A percentile compares a stretch with the other conserved stretches of the same genome.
Evolutionary conservation across 2,797 vertebrate species (phyloP).

Genomic region (Hephaestus fuliginosus): DNA sequence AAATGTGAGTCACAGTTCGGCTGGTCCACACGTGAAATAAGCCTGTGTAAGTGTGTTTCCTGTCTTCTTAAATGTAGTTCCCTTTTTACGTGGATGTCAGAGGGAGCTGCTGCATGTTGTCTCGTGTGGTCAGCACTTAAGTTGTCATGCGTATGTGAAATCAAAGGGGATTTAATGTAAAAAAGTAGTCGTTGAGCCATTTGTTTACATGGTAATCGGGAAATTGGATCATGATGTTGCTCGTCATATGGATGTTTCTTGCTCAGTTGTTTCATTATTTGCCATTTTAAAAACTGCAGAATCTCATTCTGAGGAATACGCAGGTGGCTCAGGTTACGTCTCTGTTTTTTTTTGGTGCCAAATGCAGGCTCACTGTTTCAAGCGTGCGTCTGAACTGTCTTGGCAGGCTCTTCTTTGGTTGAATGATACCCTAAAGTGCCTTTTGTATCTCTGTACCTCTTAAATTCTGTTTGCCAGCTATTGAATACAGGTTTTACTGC

Average conservation of each 20-base stretch:
- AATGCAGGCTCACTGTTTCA: background rate
- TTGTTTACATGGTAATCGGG: conserved; percentile 8
- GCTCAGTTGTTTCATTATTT: background rate
- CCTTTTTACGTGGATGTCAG: background rate
- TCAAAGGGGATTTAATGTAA: background rate
- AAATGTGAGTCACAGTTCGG: conserved; percentile 44
- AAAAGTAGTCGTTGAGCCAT: background rate
- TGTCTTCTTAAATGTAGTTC: background rate
- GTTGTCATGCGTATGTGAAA: conserved; percentile 1
- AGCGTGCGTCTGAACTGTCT: background rate
- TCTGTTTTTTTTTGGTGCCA: conserved; percentile 7
- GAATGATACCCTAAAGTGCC: background rate
- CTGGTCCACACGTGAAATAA: background rate
- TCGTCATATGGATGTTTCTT: background rate
- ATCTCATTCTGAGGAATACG: background rate
- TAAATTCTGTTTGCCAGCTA: background rate
- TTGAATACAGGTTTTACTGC: background rate
- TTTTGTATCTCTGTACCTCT: background rate
- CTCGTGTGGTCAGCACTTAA: background rate
- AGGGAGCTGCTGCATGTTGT: background rate
- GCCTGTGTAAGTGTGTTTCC: background rate
- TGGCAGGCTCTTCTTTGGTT: background rate
- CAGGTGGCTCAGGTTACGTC: background rate
- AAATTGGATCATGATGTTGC: background rate
- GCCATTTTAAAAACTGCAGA: background rate